These are phyloP conservation scores for Sturmia bella DNA, from an alignment of 2,888 invertebrate species.

Conservation along the genomic window DNA sequence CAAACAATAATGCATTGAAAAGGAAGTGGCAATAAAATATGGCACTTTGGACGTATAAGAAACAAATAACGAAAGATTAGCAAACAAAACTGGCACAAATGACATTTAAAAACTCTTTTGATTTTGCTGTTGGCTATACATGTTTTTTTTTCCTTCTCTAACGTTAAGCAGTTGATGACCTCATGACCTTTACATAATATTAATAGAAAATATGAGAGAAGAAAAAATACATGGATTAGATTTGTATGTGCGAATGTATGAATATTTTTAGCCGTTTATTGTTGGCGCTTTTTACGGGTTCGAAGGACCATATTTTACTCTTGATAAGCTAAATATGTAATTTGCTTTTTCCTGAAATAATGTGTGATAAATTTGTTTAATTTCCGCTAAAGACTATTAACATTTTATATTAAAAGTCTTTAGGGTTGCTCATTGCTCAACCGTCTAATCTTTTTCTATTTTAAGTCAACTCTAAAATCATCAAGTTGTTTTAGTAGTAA, in stretches of 20 bases:
- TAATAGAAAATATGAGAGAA: background rate
- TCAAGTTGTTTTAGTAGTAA: too few relatives aligned
- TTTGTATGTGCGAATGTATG: background rate
- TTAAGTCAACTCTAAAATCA: too few relatives aligned
- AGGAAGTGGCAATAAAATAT: conserved; percentile 55
- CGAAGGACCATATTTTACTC: background rate
- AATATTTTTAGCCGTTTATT: too few relatives aligned
- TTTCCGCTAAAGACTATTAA: too few relatives aligned
- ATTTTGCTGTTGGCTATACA: conserved; percentile 15
- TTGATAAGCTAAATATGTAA: too few relatives aligned
- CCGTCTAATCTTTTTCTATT: too few relatives aligned
- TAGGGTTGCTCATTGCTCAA: too few relatives aligned
- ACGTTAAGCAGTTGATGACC: background rate
- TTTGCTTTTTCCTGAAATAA: too few relatives aligned
- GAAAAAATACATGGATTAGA: background rate
- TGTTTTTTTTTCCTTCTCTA: too few relatives aligned
- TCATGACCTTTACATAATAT: conserved; percentile 31
- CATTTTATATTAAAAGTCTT: too few relatives aligned
- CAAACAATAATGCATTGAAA: conserved; percentile 40
- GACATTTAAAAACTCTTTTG: conserved; percentile 20
- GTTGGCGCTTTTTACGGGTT: too few relatives aligned
- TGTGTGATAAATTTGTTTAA: too few relatives aligned
- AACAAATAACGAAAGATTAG: conserved; percentile 21
- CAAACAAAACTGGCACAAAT: conserved; percentile 24
- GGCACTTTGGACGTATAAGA: conserved; percentile 18